A percentile compares a stretch with the other conserved stretches of the same genome.
phyloP scores from a whole-genome alignment of 2,797 vertebrate genomes.

The Benthosema pterotum region DNA sequence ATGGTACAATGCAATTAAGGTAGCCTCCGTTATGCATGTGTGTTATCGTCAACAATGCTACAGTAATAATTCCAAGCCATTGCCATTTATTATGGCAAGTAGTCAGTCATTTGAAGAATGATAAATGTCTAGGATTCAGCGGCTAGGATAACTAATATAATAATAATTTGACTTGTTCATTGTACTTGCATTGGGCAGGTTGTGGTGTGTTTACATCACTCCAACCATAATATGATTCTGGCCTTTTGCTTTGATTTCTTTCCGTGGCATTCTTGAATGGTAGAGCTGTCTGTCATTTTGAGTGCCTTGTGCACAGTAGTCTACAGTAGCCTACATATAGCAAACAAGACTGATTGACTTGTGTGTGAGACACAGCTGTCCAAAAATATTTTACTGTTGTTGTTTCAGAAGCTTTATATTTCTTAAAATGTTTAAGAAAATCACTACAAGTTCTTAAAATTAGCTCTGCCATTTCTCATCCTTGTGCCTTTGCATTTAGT shows the following conservation, averaged over 20 bases:
- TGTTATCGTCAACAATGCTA: background rate
- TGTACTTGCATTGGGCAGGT: background rate
- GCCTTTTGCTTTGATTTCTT: background rate
- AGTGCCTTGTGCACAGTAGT: slow-evolving; percentile 7
- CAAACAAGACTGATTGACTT: background rate
- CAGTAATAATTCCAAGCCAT: slow-evolving; percentile 1
- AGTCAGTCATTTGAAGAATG: slow-evolving; percentile 3
- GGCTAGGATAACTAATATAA: background rate
- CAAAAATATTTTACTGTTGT: slow-evolving; percentile 2
- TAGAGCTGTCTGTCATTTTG: background rate
- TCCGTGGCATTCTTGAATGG: slow-evolving; percentile 7
- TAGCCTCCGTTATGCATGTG: background rate
- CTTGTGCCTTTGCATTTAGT: slow-evolving; percentile 1
- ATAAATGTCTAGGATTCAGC: background rate
- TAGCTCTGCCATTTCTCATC: background rate
- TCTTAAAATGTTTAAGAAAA: background rate
- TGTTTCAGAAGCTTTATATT: slow-evolving; percentile 13
- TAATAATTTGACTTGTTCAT: slow-evolving; percentile 11
- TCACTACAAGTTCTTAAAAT: slow-evolving; percentile 14
- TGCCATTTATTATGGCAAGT: background rate
- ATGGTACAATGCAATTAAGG: too few relatives aligned
- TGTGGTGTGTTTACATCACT: slow-evolving; percentile 23
- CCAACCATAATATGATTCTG: slow-evolving; percentile 7
- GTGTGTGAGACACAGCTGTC: background rate
- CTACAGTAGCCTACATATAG: background rate